A percentile compares a stretch with the other conserved stretches of the same genome.
Evolutionary conservation across 37 sponge, comb jelly and placozoan genomes (phyloP).

Genomic region (Chondrosia reniformis): DNA sequence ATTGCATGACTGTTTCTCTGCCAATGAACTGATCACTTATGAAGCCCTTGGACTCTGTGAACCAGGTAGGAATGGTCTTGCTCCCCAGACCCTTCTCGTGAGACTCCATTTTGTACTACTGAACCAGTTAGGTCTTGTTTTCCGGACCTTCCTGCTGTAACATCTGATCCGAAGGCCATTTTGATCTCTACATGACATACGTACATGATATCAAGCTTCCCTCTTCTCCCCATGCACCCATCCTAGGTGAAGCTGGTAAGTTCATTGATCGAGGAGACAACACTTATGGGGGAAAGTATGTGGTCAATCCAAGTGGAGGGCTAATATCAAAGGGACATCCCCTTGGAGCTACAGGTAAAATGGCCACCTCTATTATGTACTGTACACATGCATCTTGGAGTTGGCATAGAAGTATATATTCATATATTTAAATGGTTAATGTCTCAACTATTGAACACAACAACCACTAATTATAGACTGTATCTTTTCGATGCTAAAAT

Average conservation of each 20-base stretch:
- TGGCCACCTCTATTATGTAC: not conserved
- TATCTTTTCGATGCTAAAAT: too few species aligned
- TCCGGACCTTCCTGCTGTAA: too few species aligned
- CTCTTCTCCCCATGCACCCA: too few species aligned
- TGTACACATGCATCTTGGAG: not conserved
- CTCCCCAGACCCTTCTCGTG: too few species aligned
- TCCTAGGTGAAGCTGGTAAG: constrained; percentile 75
- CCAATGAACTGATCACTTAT: constrained; percentile 91
- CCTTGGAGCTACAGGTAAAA: constrained; percentile 79
- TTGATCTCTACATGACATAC: too few species aligned
- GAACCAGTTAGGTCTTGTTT: too few species aligned
- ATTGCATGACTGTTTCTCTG: constrained; percentile 92
- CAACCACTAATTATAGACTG: too few species aligned
- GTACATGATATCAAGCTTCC: too few species aligned
- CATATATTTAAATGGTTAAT: not conserved
- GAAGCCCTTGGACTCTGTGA: constrained; percentile 92
- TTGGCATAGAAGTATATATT: not conserved
- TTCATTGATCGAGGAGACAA: constrained; percentile 91
- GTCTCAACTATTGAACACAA: too few species aligned
- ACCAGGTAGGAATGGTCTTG: constrained; percentile 45
- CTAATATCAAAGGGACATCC: constrained; percentile 95
- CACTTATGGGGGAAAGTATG: constrained; percentile 95
- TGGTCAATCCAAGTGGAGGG: constrained; percentile 93
- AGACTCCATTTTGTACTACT: too few species aligned
- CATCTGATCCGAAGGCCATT: too few species aligned